Base-by-base conservation (phyloP, 2,797 vertebrate species). In the Fistularia tabacaria region DNA sequence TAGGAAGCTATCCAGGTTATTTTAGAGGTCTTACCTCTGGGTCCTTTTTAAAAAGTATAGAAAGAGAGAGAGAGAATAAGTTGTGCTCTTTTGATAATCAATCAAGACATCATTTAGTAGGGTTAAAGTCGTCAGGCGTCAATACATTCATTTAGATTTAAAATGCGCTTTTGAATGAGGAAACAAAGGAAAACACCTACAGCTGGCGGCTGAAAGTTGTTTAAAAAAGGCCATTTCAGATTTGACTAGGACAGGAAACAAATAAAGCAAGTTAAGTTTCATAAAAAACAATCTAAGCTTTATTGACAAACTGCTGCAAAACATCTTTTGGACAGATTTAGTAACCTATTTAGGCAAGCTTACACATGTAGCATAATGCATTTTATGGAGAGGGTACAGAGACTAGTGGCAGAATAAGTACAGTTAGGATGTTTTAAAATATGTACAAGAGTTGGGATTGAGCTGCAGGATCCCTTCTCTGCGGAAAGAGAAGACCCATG, bases 241-340 rank as follows among this genome's bases (percentile, higher is more conserved):
- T 93, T 94, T 92, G 83, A 88, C 83, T 85, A 90, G 79, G 85
- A 91, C 90, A 92, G 89, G 90, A 90, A 92, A 94, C 90, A 95
- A 97, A 95, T 94, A 92, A 95, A 84, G 85, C 93, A 95, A 92
- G 94, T 94, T 97, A 95, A 89, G 89, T 94, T 95, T 89, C 94
- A 96, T 97, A 94, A 92, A 95, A 97, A 97, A 97, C 94, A 95
- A 93, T 94, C 94, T 96, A 94, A 92, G 94, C 94, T 98, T 97
- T 97, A 97, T 97, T 97, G 94, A 97, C 95, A 97, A 92, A 96
- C 90, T 92, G 93, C 90, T 94, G 94, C 93, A 98, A 94, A 98
- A 94, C 95, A 94, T 95, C 88, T 89, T 92, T 93, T 92, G 91
- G 92, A 97, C 92, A 93, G 93, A 93, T 96, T 96, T 94, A 96